phyloP scores from a whole-genome alignment of 2,113 vertebrate species.

The Eira barbara region DNA sequence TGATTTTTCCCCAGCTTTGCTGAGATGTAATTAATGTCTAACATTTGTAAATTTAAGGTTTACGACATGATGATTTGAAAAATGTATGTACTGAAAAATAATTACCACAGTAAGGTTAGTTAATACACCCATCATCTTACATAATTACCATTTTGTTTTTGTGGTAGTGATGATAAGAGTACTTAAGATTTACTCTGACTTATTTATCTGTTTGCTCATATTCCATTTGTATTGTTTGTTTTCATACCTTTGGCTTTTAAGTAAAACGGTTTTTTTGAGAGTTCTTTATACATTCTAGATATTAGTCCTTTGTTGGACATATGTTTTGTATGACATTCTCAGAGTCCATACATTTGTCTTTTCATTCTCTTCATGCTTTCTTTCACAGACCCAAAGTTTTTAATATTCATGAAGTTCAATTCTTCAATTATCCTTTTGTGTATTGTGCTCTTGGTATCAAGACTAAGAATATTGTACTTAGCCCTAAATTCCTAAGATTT shows the following conservation, averaged over 20 bases:
- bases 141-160: background rate
- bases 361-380: background rate
- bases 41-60: background rate
- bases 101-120: background rate
- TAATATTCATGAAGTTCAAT: background rate
- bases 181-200: background rate
- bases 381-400: background rate
- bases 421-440: background rate
- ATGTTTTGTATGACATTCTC: background rate
- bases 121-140: background rate
- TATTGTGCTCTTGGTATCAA: background rate
- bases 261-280: background rate
- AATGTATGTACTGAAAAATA: background rate
- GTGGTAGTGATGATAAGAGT: background rate
- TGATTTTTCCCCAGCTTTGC: background rate
- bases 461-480: background rate
- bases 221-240: background rate
- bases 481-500: background rate
- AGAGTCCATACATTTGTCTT: background rate
- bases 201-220: background rate
- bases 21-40: background rate
- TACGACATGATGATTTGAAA: background rate
- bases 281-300: background rate
- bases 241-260: background rate
- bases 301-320: background rate